Percentiles rank a stretch among this genome's conserved stretches.
phyloP scores from a whole-genome alignment of 92 coral and sea anemone species.

The Porites evermanni region DNA sequence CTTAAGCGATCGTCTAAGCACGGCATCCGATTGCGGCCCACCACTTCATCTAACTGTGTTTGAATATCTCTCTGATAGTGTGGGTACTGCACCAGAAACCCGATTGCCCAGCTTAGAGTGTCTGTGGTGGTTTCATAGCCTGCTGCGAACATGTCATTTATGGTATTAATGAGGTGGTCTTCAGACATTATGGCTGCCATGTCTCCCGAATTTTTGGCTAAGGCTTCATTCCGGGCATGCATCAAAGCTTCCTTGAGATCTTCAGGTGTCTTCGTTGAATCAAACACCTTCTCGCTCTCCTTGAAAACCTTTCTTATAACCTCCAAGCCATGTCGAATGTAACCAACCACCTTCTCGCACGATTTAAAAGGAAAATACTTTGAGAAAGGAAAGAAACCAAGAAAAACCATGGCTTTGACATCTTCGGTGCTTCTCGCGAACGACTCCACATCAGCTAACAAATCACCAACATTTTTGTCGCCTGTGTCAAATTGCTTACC shows the following conservation, averaged over 20 bases:
- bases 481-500: neutral
- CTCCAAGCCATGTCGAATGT: neutral
- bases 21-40: constrained; percentile 43
- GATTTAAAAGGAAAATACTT: neutral
- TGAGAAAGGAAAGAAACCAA: constrained; percentile 1
- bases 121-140: constrained; percentile 53
- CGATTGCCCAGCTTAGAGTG: constrained; percentile 30
- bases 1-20: constrained; percentile 35
- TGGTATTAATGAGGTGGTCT: constrained; percentile 30
- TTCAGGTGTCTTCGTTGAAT: constrained; percentile 9
- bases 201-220: constrained; percentile 7
- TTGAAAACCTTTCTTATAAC: constrained; percentile 14
- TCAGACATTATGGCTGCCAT: constrained; percentile 28
- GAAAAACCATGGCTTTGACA: constrained; percentile 3
- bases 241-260: constrained; percentile 20
- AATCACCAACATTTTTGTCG: neutral
- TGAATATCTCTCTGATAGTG: constrained; percentile 40
- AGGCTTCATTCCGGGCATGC: neutral
- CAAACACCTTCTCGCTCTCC: constrained; percentile 18
- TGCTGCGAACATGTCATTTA: constrained; percentile 45
- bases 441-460: neutral
- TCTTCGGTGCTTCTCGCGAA: neutral
- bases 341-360: neutral
- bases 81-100: constrained; percentile 23
- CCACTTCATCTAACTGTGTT: constrained; percentile 26